Evolutionary conservation across 2,888 invertebrate species (phyloP), one percentile per base, ranked within the genome.

Genomic region (Abrostola triplasia): DNA sequence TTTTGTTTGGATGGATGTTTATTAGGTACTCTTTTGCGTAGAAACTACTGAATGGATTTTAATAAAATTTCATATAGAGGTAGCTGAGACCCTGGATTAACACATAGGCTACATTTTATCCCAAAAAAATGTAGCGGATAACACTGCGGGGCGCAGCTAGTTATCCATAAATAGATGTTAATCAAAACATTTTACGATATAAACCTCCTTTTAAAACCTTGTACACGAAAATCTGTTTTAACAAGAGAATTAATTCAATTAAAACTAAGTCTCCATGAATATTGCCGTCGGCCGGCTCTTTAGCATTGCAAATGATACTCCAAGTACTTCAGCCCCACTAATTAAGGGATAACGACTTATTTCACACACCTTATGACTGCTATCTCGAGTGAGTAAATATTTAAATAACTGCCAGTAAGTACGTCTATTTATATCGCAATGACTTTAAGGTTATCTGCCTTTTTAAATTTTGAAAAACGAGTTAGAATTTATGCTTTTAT

Each of bases 301-400:
- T 63, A 67, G 77, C 65, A 70, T 67, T 76, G 67, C 70, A 69
- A 79, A 79, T 76, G 35, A 53, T 53, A 44, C 35, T 42, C 40
- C 42, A 24, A 52, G 13, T 55, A 50, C 62, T 58, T 63, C 49
- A n/a, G 41, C 36, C 42, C 36, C 61, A 71, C 53, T 66, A 61
- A 56, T 59, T 62, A 37, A 24, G 40, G 54, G 53, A 41, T 49
- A 59, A 57, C 24, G 58, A 71, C 58, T 53, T 44, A n/a, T 13
- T 35, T 24, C 5, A 49, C 24, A 47, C 49, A 47, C 8, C 9
- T 5, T 2, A 6, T 13, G n/a, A 9, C 42, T 37, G 12, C 11
- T 36, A 24, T 59, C 44, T 41, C 13, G 36, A 42, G 24, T 38
- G 37, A 47, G 7, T 55, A 44, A 55, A 44, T 47, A 55, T 11